These are phyloP conservation scores for Seladonia tumulorum DNA, from an alignment of 2,888 invertebrate genomes.

Conservation along the genomic window DNA sequence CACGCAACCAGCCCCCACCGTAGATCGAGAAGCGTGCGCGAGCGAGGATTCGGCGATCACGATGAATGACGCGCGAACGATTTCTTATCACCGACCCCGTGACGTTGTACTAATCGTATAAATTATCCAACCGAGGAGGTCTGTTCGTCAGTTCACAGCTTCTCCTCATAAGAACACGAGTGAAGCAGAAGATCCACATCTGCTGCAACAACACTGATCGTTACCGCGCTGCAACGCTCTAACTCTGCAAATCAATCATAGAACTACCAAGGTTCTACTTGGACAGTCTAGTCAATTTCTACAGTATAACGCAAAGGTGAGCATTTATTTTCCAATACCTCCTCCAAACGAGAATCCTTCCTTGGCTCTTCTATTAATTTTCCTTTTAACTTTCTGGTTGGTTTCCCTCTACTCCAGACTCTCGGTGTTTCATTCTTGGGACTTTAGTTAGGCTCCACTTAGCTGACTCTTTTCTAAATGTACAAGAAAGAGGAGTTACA, in stretches of 20 bases:
- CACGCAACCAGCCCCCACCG: conserved; percentile 12
- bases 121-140: conserved; percentile 65
- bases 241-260: conserved; percentile 41
- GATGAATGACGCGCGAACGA: conserved; percentile 67
- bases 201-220: not conserved
- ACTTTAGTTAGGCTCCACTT: no score
- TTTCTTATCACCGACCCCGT: conserved; percentile 64
- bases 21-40: not conserved
- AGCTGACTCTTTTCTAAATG: no score
- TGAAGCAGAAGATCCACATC: conserved; percentile 43
- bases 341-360: not conserved
- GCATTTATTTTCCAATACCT: not conserved
- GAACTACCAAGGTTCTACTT: conserved; percentile 72
- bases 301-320: conserved; percentile 70
- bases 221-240: not conserved
- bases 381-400: not conserved
- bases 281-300: conserved; percentile 65
- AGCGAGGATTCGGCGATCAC: conserved; percentile 40
- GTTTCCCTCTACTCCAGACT: no score
- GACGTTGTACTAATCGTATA: conserved; percentile 72
- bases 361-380: not conserved
- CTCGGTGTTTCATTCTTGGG: no score
- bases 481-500: no score
- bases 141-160: conserved; percentile 68
- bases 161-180: conserved; percentile 49